phyloP scores from a whole-genome alignment of 2,888 invertebrate species.

The Balanococcus diminutus region DNA sequence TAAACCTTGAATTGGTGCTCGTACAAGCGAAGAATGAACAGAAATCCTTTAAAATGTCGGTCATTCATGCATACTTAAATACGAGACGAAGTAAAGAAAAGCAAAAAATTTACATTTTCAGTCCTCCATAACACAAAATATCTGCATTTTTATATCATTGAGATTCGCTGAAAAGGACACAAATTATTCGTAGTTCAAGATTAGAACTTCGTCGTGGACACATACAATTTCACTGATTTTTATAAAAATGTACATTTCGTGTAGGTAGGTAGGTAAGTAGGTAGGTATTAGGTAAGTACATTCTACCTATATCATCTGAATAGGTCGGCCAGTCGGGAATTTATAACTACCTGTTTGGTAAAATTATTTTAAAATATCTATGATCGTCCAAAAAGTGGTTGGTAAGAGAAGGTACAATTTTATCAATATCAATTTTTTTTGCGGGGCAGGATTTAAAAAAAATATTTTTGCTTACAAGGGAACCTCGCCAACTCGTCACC shows the following conservation, averaged over 20 bases:
- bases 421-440: too few species aligned
- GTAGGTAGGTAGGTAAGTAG: too few species aligned
- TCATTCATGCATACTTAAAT: conserved; percentile 11
- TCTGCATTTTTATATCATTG: conserved; percentile 1
- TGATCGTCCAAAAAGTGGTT: too few species aligned
- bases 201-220: background rate
- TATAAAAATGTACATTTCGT: background rate
- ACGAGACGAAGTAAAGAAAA: background rate
- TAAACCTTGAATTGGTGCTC: background rate
- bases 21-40: background rate
- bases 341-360: too few species aligned
- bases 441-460: too few species aligned
- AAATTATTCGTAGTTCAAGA: background rate
- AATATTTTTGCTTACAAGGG: too few species aligned
- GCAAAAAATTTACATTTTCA: conserved; percentile 2
- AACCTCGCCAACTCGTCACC: too few species aligned
- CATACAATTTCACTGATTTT: background rate
- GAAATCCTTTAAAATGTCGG: background rate
- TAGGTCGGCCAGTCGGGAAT: too few species aligned
- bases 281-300: too few species aligned
- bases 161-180: background rate
- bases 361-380: too few species aligned
- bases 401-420: too few species aligned
- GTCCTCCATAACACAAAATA: background rate
- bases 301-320: too few species aligned